A percentile compares a stretch with the other conserved stretches of the same genome.
These are phyloP conservation scores for Agelas oroides DNA, from an alignment of 37 sponge, comb jelly and placozoan genomes.

Conservation along the genomic window DNA sequence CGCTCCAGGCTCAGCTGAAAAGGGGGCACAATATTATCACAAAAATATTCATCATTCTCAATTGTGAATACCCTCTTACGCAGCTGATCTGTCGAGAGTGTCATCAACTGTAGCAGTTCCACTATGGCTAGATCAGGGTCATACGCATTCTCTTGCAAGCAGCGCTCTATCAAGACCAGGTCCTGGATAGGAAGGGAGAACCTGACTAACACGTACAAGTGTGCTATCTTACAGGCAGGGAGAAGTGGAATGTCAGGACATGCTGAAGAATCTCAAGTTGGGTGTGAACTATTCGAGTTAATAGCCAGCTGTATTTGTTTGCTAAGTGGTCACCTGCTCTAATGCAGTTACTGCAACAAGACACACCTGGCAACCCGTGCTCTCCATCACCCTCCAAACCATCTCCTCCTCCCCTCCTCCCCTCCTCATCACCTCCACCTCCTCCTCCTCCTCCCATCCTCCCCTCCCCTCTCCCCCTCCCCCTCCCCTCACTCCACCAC, in stretches of 20 bases:
- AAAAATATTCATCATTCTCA: no score
- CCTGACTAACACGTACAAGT: neutral
- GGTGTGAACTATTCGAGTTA: no score
- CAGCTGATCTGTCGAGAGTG: neutral
- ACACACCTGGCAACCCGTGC: conserved; percentile 59
- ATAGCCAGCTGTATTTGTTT: no score
- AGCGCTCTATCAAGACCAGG: conserved; percentile 28
- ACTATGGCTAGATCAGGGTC: conserved; percentile 52
- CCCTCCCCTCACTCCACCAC: conserved; percentile 3
- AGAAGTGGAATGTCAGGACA: neutral
- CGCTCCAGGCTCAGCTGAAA: no score
- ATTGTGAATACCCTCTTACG: no score
- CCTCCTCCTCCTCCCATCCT: neutral
- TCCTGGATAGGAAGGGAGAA: conserved; percentile 41
- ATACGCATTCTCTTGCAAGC: conserved; percentile 46
- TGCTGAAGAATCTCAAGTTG: neutral
- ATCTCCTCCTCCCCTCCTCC: neutral
- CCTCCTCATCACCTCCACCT: conserved; percentile 38
- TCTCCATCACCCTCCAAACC: conserved; percentile 8
- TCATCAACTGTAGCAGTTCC: conserved; percentile 65
- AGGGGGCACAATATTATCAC: no score
- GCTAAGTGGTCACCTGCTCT: no score
- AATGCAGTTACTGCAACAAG: no score
- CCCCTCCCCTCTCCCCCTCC: neutral
- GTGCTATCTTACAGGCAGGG: neutral